Conservation (phyloP, 2,113 vertebrate genomes). For the Columba janthina region DNA sequence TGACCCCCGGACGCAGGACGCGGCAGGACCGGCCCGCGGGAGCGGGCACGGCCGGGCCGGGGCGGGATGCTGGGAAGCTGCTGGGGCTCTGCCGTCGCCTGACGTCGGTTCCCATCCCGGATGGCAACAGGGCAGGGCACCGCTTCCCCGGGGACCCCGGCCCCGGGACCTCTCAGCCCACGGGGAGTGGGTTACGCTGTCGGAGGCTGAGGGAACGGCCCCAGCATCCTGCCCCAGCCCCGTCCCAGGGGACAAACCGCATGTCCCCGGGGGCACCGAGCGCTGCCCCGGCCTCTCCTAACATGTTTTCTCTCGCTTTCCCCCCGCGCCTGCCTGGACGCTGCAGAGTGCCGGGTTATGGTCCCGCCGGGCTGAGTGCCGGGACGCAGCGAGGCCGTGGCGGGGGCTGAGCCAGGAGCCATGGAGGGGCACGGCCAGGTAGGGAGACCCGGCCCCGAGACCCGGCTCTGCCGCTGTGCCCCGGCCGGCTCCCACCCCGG, state of each 20-base stretch:
- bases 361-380: slow-evolving; percentile 40
- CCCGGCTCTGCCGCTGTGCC: neutral
- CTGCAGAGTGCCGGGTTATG: slow-evolving; percentile 30
- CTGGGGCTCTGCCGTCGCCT: neutral
- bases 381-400: neutral
- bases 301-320: neutral
- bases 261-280: neutral
- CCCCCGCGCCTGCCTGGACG: neutral
- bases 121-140: neutral
- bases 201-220: neutral
- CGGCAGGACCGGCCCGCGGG: accelerated
- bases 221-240: neutral
- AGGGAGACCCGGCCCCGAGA: neutral
- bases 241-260: neutral
- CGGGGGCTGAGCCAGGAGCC: neutral
- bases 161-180: neutral
- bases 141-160: neutral
- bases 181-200: neutral
- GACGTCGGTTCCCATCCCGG: slow-evolving; percentile 9
- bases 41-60: neutral
- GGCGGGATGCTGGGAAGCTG: neutral
- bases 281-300: neutral
- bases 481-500: neutral
- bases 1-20: neutral
- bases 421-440: slow-evolving; percentile 61